phyloP scores from a whole-genome alignment of 2,888 invertebrate genomes.

The Ptychoptera albimana region DNA sequence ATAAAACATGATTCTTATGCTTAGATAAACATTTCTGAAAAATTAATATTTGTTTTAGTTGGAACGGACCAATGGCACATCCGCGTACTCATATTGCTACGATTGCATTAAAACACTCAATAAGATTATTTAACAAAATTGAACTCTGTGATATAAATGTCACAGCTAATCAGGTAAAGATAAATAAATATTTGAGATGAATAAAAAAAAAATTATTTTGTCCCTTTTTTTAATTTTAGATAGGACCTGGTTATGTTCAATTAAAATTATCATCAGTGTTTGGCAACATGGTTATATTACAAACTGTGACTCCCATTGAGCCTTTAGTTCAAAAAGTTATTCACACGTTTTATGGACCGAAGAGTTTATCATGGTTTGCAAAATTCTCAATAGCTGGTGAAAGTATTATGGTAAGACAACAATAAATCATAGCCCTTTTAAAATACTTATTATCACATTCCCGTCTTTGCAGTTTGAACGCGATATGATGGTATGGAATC shows the following conservation, averaged over 20 bases:
- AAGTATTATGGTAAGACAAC: conserved; percentile 41
- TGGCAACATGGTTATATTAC: conserved; percentile 47
- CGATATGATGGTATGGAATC: conserved; percentile 77
- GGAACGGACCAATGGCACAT: conserved; percentile 31
- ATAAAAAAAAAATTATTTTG: not conserved
- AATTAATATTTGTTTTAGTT: conserved; percentile 17
- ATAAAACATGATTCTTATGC: not conserved
- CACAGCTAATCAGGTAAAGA: conserved; percentile 43
- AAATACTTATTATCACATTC: too few relatives aligned
- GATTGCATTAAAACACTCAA: conserved; percentile 44
- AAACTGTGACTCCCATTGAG: conserved; percentile 63
- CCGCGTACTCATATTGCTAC: conserved; percentile 42
- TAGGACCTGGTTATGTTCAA: conserved; percentile 65
- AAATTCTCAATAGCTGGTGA: conserved; percentile 52
- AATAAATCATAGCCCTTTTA: conserved; percentile 14
- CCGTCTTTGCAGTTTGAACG: conserved; percentile 71
- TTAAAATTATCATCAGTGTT: conserved; percentile 41
- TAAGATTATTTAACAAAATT: conserved; percentile 41
- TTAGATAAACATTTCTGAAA: conserved; percentile 3
- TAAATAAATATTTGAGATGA: too few relatives aligned
- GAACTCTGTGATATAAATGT: conserved; percentile 43
- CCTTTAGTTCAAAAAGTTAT: conserved; percentile 60
- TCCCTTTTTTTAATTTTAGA: conserved; percentile 23
- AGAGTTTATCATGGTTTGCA: conserved; percentile 42
- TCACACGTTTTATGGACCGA: conserved; percentile 58